These are phyloP conservation scores for Antheraea assamensis DNA, from an alignment of 2,888 invertebrate genomes.

Conservation along the genomic window DNA sequence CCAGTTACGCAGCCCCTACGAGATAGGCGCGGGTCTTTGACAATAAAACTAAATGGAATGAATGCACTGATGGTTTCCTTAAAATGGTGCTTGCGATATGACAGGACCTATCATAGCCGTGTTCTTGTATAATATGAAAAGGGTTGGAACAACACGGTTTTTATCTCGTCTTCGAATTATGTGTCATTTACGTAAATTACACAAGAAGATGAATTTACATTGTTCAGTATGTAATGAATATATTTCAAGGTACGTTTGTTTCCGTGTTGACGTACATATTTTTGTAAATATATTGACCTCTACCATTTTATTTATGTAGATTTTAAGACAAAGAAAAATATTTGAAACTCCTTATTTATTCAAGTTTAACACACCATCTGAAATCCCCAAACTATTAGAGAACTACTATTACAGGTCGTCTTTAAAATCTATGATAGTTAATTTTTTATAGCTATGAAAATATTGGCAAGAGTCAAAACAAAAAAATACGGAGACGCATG, in stretches of 20 bases:
- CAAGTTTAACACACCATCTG: too few relatives aligned
- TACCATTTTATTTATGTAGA: too few relatives aligned
- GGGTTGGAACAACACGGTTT: constrained; percentile 41
- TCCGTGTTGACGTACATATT: constrained; percentile 21
- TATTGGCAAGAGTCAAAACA: too few relatives aligned
- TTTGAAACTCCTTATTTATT: too few relatives aligned
- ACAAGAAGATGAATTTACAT: constrained; percentile 31
- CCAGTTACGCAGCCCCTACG: constrained; percentile 72
- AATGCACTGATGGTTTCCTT: constrained; percentile 77
- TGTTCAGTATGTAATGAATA: constrained; percentile 19
- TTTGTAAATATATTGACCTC: not conserved
- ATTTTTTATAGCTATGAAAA: too few relatives aligned
- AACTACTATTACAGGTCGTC: too few relatives aligned
- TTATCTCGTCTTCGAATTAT: constrained; percentile 51
- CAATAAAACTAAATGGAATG: constrained; percentile 83
- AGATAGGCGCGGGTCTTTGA: constrained; percentile 79
- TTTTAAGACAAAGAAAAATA: too few relatives aligned
- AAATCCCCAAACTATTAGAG: too few relatives aligned
- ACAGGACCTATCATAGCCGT: constrained; percentile 62
- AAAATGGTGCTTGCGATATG: constrained; percentile 69
- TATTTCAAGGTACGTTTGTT: not conserved
- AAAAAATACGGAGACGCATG: too few relatives aligned
- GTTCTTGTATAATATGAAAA: constrained; percentile 65
- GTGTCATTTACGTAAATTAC: constrained; percentile 47
- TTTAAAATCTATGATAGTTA: too few relatives aligned